Evolutionary conservation across 2,888 invertebrate genomes (phyloP).

Genomic region (Tortrix viridana): DNA sequence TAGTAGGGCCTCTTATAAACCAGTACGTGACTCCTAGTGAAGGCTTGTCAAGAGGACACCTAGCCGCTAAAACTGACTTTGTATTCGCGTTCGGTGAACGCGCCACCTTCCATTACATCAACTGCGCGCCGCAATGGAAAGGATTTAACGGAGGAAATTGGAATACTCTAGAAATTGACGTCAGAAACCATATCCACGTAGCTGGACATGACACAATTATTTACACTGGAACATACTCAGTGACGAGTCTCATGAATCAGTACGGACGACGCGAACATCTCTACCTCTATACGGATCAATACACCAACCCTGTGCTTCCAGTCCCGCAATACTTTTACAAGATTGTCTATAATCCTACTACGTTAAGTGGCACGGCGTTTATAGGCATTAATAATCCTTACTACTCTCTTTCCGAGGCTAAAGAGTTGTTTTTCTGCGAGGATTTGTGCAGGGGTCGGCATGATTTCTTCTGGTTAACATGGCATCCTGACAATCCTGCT

Average conservation of each 20-base stretch:
- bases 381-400: constrained; percentile 87
- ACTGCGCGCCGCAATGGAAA: constrained; percentile 88
- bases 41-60: constrained; percentile 84
- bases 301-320: constrained; percentile 72
- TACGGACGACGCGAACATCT: constrained; percentile 63
- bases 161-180: constrained; percentile 79
- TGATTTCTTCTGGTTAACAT: constrained; percentile 83
- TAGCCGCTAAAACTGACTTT: constrained; percentile 87
- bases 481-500: constrained; percentile 74
- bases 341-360: constrained; percentile 81
- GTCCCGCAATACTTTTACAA: constrained; percentile 78
- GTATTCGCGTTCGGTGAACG: constrained; percentile 84
- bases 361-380: constrained; percentile 80
- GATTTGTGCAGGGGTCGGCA: constrained; percentile 76
- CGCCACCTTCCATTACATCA: constrained; percentile 87
- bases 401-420: constrained; percentile 57
- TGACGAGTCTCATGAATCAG: constrained; percentile 78
- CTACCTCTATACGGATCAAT: constrained; percentile 64
- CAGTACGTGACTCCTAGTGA: constrained; percentile 65
- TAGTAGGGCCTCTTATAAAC: constrained; percentile 58
- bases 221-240: constrained; percentile 86
- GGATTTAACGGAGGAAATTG: constrained; percentile 85
- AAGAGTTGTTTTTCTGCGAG: constrained; percentile 71
- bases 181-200: constrained; percentile 65
- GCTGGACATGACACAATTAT: constrained; percentile 67